Conservation (phyloP, 2,888 invertebrate genomes). For the Cistogaster globosa region DNA sequence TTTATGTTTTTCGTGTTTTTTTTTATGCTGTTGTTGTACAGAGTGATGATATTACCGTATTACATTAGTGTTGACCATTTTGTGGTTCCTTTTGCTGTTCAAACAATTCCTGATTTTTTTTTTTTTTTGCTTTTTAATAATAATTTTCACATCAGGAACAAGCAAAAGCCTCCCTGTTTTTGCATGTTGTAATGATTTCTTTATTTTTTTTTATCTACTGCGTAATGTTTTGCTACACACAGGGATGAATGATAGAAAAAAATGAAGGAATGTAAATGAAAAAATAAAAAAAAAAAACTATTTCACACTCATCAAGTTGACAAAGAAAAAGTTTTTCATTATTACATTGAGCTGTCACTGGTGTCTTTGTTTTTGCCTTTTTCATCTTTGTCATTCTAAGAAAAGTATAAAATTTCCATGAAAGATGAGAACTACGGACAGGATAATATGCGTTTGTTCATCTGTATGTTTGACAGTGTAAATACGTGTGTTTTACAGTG, state of each 20-base stretch:
- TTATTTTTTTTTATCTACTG: constrained; percentile 27
- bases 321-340: constrained; percentile 82
- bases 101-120: constrained; percentile 23
- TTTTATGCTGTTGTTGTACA: constrained; percentile 10
- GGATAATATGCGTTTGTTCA: constrained; percentile 19
- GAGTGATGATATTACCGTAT: constrained; percentile 60
- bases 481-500: not conserved
- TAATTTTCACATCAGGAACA: constrained; percentile 37
- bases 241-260: constrained; percentile 6
- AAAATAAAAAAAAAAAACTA: constrained; percentile 72
- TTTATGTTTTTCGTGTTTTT: too few species aligned
- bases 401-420: constrained; percentile 77
- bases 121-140: constrained; percentile 8
- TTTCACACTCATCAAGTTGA: constrained; percentile 81
- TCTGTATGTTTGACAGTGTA: not conserved
- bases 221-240: constrained; percentile 49
- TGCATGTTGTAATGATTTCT: constrained; percentile 9
- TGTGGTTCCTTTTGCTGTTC: constrained; percentile 48
- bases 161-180: constrained; percentile 36
- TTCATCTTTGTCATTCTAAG: constrained; percentile 70
- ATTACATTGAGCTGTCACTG: constrained; percentile 80
- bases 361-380: constrained; percentile 67
- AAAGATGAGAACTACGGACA: constrained; percentile 66
- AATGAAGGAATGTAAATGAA: constrained; percentile 52
- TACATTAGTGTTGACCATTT: constrained; percentile 59